Base-by-base conservation (phyloP, 2,797 vertebrate genomes). In the Scyliorhinus canicula region DNA sequence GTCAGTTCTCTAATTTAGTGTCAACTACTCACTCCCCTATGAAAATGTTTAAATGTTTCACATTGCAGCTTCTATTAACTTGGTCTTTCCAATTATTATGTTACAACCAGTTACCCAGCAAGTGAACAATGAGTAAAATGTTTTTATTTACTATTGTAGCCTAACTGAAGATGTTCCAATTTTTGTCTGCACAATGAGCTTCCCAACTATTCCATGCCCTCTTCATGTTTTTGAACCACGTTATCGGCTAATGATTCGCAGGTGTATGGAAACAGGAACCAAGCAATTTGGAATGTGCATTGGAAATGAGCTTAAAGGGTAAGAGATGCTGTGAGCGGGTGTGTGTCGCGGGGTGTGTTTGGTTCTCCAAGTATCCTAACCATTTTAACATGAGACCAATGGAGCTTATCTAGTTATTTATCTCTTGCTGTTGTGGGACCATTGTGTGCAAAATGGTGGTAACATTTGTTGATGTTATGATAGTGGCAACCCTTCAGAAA, bases 101-200 rank as follows among this genome's bases (percentile, higher is more conserved):
- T 35, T 52, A 50, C 44, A 69, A 93, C 11, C 47, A 71, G 35
- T 93, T 74, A 71, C 19, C 67, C 35, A 21, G 31, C 11, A 52
- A 71, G 40, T 14, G 47, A 71, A 93, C 91, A 67, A 4, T 71
- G 14, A 71, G 93, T 74, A 19, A 94, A 90, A 71, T 60, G 65
- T n/a, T 35, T 69, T 94, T 50, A 21, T 94, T 93, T 93, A 24
- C 91, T 94, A 95, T 96, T 96, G 2, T 96, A 99, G 98, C 96
- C 96, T 99, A 96, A 99, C 98, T 97, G 98, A 98, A 97, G 99
- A 99, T 96, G 98, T 99, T 96, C 99, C 99, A 96, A 98, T 99
- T 97, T 99, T 99, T 26, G 98, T 99, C 95, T 99, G 98, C 95
- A 98, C 98, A 88, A 98, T 98, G 98, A 98, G 99, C 95, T 99